phyloP scores from a whole-genome alignment of 2,888 invertebrate genomes.

The Pachydiplax longipennis region DNA sequence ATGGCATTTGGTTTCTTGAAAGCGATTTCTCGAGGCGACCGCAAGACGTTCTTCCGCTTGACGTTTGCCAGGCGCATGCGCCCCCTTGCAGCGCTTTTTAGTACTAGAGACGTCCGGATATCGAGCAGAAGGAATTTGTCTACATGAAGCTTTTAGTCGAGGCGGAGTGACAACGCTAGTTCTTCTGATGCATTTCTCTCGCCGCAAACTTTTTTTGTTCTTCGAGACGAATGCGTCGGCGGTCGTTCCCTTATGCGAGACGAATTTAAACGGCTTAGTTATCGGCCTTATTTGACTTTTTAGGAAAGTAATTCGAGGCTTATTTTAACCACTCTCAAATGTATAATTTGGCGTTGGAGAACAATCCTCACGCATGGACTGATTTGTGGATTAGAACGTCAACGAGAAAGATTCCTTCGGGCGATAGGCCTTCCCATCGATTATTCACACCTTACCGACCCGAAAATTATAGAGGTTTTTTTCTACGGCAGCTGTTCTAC shows the following conservation, averaged over 20 bases:
- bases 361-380: too few relatives aligned
- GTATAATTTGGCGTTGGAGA: too few relatives aligned
- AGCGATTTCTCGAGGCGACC: not conserved
- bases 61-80: conserved; percentile 5
- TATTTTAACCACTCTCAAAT: not conserved
- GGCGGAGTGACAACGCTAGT: conserved; percentile 23
- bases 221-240: not conserved
- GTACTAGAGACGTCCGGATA: conserved; percentile 4
- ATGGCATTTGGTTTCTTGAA: not conserved
- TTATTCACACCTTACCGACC: not conserved
- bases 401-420: not conserved
- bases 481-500: not conserved
- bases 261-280: not conserved
- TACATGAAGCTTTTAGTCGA: conserved; percentile 22
- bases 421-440: not conserved
- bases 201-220: not conserved
- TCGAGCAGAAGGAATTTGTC: conserved; percentile 37
- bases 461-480: not conserved
- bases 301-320: not conserved
- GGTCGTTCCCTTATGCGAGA: not conserved
- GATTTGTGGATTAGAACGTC: not conserved
- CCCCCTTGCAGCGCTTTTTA: not conserved
- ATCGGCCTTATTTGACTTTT: too few relatives aligned
- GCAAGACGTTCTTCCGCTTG: not conserved
- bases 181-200: conserved; percentile 10